Conservation (phyloP, 2,113 vertebrate species). For the Phaethon lepturus region DNA sequence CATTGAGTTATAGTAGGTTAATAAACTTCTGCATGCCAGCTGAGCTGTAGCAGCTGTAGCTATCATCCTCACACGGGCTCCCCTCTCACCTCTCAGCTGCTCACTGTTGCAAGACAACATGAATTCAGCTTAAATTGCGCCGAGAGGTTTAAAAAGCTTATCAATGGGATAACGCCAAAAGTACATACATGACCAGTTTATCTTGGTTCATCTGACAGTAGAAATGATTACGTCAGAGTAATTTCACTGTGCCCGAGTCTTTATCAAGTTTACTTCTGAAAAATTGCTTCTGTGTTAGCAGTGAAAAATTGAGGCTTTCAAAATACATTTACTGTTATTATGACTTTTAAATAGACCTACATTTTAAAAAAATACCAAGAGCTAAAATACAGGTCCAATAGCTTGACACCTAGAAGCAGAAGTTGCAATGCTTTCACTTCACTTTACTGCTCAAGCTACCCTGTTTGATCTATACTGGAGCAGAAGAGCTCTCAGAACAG, state of each 20-base stretch:
- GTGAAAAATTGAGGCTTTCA: not conserved
- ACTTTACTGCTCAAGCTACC: not conserved
- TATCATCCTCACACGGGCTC: not conserved
- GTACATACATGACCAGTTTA: not conserved
- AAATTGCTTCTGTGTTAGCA: not conserved
- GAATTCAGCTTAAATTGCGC: not conserved
- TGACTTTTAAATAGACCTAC: not conserved
- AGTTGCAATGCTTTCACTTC: not conserved
- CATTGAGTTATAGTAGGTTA: not conserved
- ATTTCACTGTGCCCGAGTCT: not conserved
- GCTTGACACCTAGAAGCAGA: not conserved
- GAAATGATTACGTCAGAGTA: not conserved
- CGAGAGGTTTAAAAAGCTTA: slow-evolving; percentile 4
- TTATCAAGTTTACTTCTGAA: not conserved
- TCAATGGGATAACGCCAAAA: not conserved
- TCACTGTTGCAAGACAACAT: not conserved
- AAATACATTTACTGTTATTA: not conserved
- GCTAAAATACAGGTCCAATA: not conserved
- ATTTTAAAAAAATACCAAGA: not conserved
- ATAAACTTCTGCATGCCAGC: not conserved
- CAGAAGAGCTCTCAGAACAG: not conserved
- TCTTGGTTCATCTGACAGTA: not conserved
- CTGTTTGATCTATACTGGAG: not conserved
- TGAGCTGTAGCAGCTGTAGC: not conserved
- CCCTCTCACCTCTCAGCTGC: not conserved